Base-by-base conservation (phyloP, 1,140 invertebrate species). In the Hylaeus volcanicus region DNA sequence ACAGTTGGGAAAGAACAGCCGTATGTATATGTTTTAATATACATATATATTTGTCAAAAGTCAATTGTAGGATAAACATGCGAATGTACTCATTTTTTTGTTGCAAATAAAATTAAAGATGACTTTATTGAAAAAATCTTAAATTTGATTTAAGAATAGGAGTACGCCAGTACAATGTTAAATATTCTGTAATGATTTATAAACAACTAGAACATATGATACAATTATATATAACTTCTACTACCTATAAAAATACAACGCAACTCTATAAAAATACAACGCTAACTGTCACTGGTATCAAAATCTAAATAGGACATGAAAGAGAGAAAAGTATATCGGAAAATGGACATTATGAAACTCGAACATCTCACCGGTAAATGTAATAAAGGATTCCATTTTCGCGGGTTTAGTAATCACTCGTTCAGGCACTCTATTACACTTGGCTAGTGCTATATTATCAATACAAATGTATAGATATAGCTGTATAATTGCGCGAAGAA, bases 371-470 rank as follows among this genome's bases (percentile, higher is more conserved):
- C 76, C 74, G 51, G 5, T 82, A 83, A 77, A 77, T 79, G 73
- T 83, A 81, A 58, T 26, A 51, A 84, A 64, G 41, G 43, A 83
- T 77, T 87, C 82, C 81, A 76, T 83, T 82, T 82, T 81, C 68
- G 55, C 69, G 74, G 76, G 70, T 86, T 26, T 90, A 86, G 79
- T 86, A 92, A 90, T 90, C 89, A 92, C 88, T 91, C 88, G 75
- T 88, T 91, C 91, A 92, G 92, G 92, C 92, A 93, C 92, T 92
- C 91, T 89, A 90, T 91, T 91, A 92, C 86, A 82, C 86, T 89
- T 91, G 86, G 88, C 88, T 91, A 91, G 82, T 83, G 86, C 88
- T 92, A 91, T 89, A 86, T 88, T 85, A 85, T 85, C 74, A 64
- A 86, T 90, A 88, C 79, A 86, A 83, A 88, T 81, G 82, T 85